A percentile compares a stretch with the other conserved stretches of the same genome.
These are phyloP conservation scores for Brachylomia viminalis DNA, from an alignment of 2,888 invertebrate genomes.

Conservation along the genomic window DNA sequence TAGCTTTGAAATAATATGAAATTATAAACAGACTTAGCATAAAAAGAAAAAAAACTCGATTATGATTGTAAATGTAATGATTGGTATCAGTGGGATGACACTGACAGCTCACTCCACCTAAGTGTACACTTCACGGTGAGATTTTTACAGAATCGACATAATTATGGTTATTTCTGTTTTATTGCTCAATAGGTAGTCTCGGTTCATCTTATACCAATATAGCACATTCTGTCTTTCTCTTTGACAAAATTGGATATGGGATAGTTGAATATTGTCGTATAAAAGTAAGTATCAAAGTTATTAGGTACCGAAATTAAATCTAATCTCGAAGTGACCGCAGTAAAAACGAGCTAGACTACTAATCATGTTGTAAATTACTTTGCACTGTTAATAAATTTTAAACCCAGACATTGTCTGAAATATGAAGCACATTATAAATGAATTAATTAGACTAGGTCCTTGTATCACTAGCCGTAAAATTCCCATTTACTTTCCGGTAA, in stretches of 20 bases:
- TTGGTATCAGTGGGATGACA: no score
- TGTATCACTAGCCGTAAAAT: background rate
- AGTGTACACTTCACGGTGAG: no score
- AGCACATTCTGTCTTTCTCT: background rate
- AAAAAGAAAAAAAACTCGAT: no score
- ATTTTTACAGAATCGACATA: no score
- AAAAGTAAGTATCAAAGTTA: constrained; percentile 1
- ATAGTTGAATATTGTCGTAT: background rate
- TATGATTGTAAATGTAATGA: no score
- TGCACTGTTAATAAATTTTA: background rate
- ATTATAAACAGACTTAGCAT: no score
- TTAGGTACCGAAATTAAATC: constrained; percentile 6
- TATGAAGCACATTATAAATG: constrained; percentile 11
- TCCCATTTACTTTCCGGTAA: constrained; percentile 19
- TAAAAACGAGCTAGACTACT: constrained; percentile 3
- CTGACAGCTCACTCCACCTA: no score
- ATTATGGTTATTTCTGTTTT: background rate
- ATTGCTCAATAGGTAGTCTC: background rate
- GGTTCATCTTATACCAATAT: background rate
- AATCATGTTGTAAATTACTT: background rate
- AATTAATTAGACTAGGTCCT: constrained; percentile 9
- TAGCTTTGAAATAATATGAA: no score
- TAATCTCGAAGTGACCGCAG: background rate
- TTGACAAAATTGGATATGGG: background rate
- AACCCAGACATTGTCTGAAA: background rate